Percentiles rank a stretch among this genome's conserved stretches.
phyloP scores from a whole-genome alignment of 2,888 invertebrate genomes.

The Cacoxenus indagator region DNA sequence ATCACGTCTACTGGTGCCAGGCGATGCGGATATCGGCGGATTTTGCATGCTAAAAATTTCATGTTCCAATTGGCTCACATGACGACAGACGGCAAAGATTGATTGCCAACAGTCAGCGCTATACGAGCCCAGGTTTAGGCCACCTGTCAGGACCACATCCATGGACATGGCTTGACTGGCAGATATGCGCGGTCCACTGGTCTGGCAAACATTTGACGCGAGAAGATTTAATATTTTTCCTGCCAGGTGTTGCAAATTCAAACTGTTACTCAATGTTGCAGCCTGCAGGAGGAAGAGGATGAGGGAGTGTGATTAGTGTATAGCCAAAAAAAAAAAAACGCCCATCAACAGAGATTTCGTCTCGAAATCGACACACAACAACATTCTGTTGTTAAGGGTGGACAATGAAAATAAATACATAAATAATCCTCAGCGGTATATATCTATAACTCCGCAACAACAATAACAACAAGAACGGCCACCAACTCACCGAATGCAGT shows the following conservation, averaged over 20 bases:
- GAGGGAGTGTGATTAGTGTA: too few species aligned
- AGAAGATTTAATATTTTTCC: constrained; percentile 89
- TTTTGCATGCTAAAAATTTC: constrained; percentile 86
- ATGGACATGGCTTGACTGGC: constrained; percentile 93
- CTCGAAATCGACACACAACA: too few species aligned
- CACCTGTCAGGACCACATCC: constrained; percentile 89
- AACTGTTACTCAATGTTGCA: constrained; percentile 88
- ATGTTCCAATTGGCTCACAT: constrained; percentile 92
- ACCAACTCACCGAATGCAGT: constrained; percentile 82
- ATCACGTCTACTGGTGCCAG: constrained; percentile 66
- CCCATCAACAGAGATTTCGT: background rate
- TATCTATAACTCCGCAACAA: too few species aligned
- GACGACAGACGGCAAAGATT: constrained; percentile 93
- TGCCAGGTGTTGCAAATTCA: constrained; percentile 90
- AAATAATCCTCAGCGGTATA: too few species aligned
- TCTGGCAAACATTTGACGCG: constrained; percentile 90
- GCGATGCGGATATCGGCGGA: constrained; percentile 65
- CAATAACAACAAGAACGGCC: background rate
- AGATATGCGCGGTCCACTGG: constrained; percentile 81
- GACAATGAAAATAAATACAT: too few species aligned
- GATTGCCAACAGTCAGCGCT: constrained; percentile 96
- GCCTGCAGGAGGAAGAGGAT: constrained; percentile 73
- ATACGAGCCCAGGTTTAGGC: constrained; percentile 92
- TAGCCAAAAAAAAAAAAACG: background rate
- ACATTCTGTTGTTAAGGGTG: too few species aligned